A percentile compares a stretch with the other conserved stretches of the same genome.
These are phyloP conservation scores for Pandion haliaetus DNA, from an alignment of 2,113 vertebrate species.

Conservation along the genomic window DNA sequence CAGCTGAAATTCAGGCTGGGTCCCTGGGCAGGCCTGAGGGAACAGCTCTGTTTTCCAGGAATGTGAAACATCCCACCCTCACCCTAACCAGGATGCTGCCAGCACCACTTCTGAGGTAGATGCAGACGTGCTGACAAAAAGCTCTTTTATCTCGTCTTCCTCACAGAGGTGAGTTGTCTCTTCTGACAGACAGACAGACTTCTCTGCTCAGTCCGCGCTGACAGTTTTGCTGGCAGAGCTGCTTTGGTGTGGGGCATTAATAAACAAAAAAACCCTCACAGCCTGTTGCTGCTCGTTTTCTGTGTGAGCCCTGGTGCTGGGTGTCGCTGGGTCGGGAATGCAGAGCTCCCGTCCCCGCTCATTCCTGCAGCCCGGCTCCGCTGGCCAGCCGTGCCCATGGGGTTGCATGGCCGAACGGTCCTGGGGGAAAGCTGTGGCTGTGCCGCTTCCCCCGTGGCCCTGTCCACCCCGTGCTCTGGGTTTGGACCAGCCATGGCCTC, in stretches of 20 bases:
- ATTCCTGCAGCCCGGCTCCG: fast-evolving
- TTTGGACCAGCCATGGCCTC: neutral
- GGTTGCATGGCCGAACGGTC: fast-evolving
- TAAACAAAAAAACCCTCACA: neutral
- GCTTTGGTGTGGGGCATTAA: neutral
- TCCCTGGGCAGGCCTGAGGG: neutral
- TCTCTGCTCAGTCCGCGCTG: neutral
- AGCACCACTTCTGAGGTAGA: neutral
- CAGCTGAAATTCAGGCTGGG: neutral
- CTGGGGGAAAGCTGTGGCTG: neutral
- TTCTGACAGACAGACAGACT: neutral
- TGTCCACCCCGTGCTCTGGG: neutral
- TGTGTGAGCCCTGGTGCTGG: neutral
- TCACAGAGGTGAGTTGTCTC: neutral
- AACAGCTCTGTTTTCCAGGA: neutral
- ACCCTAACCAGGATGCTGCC: neutral
- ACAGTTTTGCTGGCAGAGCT: neutral
- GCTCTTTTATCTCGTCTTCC: neutral
- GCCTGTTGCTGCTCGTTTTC: neutral
- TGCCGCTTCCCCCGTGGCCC: neutral
- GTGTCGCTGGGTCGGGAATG: fast-evolving
- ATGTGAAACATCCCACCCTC: neutral
- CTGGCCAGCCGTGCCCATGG: fast-evolving
- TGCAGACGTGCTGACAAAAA: neutral
- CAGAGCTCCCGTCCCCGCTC: neutral